These are phyloP conservation scores for Reticulitermes lucifugus DNA, from an alignment of 2,888 invertebrate species.

Conservation along the genomic window DNA sequence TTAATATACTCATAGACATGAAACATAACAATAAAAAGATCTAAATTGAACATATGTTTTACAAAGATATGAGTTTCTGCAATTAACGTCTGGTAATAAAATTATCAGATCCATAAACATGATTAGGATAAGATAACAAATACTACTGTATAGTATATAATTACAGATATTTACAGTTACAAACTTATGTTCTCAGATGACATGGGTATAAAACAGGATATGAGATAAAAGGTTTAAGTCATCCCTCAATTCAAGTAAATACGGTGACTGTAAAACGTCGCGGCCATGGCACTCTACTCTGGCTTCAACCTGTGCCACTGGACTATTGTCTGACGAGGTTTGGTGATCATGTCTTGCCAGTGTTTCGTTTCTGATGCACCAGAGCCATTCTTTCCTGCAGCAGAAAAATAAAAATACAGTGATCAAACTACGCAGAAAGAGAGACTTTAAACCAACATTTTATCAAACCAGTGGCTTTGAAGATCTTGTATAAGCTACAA, in stretches of 20 bases:
- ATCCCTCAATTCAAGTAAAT: conserved; percentile 31
- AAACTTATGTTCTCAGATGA: background rate
- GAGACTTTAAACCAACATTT: background rate
- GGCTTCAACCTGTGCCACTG: conserved; percentile 98
- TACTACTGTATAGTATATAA: background rate
- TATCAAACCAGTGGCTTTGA: background rate
- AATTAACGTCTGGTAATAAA: background rate
- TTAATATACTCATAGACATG: background rate
- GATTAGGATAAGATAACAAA: background rate
- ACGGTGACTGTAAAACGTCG: background rate
- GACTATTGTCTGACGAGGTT: conserved; percentile 94
- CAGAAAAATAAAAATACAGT: background rate
- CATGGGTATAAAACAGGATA: background rate
- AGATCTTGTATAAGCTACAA: background rate
- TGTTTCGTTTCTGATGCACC: conserved; percentile 97
- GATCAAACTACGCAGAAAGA: background rate
- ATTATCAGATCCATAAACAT: background rate
- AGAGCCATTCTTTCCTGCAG: conserved; percentile 88
- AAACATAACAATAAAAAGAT: background rate
- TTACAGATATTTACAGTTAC: conserved; percentile 20
- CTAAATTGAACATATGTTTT: background rate
- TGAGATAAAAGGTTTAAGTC: background rate
- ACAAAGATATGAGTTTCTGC: conserved; percentile 2
- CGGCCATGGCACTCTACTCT: conserved; percentile 71
- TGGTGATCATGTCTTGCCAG: conserved; percentile 99